Evolutionary conservation across 2,888 invertebrate species (phyloP).

Genomic region (Caenorhabditis macrosperma): DNA sequence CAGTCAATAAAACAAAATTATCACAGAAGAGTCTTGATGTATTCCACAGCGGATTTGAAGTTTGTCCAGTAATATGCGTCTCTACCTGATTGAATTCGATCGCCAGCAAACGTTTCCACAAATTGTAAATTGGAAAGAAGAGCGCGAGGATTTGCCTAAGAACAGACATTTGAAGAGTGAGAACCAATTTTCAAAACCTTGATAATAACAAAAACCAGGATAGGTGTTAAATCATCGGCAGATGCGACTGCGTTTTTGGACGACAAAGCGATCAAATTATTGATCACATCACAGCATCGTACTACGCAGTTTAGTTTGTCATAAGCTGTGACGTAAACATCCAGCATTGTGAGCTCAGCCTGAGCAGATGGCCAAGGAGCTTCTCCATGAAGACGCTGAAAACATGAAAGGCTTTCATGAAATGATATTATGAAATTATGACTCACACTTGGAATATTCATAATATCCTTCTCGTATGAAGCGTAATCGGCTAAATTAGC

Average conservation of each 20-base stretch:
- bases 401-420: background rate
- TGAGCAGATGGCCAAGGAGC: conserved; percentile 97
- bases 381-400: conserved; percentile 85
- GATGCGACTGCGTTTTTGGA: conserved; percentile 83
- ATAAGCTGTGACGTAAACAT: conserved; percentile 86
- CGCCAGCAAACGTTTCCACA: conserved; percentile 92
- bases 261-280: conserved; percentile 92
- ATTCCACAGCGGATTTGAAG: conserved; percentile 95
- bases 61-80: conserved; percentile 98
- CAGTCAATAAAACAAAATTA: too few species aligned
- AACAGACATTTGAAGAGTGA: background rate
- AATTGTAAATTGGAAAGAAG: conserved; percentile 95
- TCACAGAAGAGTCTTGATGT: conserved; percentile 86
- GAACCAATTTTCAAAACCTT: conserved; percentile 63
- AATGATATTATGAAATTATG: background rate
- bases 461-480: conserved; percentile 8
- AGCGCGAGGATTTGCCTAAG: conserved; percentile 91
- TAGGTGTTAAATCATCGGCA: conserved; percentile 94
- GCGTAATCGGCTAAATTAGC: conserved; percentile 20
- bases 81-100: conserved; percentile 85
- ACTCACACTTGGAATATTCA: conserved; percentile 45
- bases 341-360: conserved; percentile 89
- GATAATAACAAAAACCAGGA: conserved; percentile 95
- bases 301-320: conserved; percentile 67
- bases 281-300: conserved; percentile 90